phyloP scores from a whole-genome alignment of 2,797 vertebrate genomes.

The Knipowitschia caucasica region DNA sequence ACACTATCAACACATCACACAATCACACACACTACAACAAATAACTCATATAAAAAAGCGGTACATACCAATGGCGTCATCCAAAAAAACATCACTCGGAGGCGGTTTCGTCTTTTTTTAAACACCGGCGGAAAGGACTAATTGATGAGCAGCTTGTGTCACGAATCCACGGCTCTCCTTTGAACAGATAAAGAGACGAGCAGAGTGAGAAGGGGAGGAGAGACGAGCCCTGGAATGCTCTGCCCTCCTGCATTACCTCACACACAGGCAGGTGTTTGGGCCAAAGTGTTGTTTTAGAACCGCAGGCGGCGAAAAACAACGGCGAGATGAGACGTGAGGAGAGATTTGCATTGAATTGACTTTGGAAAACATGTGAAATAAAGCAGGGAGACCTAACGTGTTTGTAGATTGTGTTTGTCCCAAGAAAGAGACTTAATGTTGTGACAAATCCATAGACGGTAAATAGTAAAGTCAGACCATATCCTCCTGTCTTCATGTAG shows the following conservation, averaged over 20 bases:
- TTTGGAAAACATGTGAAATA: no score
- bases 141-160: slow-evolving; percentile 1
- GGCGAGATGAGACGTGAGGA: not conserved
- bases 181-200: slow-evolving; percentile 31
- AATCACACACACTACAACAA: not conserved
- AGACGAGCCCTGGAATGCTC: slow-evolving; percentile 49
- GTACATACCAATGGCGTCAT: slow-evolving; percentile 45
- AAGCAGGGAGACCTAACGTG: no score
- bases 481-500: no score
- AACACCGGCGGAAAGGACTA: not conserved
- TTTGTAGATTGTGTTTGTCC: no score
- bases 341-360: no score
- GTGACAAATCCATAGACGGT: no score
- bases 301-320: not conserved
- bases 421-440: no score
- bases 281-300: slow-evolving; percentile 4
- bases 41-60: slow-evolving; percentile 3
- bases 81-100: slow-evolving; percentile 10
- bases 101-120: slow-evolving; percentile 7
- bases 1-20: no score
- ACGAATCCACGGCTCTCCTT: slow-evolving; percentile 19
- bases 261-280: slow-evolving; percentile 59
- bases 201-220: slow-evolving; percentile 53
- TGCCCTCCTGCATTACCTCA: slow-evolving; percentile 68
- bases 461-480: no score